A percentile compares a stretch with the other conserved stretches of the same genome.
Conservation (phyloP, 1,140 invertebrate species). For the Drosophila auraria region DNA sequence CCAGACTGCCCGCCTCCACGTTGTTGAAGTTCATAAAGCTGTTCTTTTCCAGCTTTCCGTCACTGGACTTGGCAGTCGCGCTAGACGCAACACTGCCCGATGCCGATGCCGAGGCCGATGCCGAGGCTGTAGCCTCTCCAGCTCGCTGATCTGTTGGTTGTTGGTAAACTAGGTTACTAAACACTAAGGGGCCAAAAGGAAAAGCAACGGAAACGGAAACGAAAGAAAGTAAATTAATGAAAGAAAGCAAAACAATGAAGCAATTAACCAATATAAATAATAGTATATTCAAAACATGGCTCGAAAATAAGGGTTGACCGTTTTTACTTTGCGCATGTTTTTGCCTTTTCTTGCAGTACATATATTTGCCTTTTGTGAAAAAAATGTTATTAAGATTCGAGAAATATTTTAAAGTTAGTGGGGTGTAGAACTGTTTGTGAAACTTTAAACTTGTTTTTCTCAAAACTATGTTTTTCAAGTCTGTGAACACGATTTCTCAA, state of each 20-base stretch:
- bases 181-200: slow-evolving; percentile 44
- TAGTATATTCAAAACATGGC: not conserved
- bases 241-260: slow-evolving; percentile 23
- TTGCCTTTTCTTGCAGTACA: too few species aligned
- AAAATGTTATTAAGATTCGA: too few species aligned
- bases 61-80: slow-evolving; percentile 28
- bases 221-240: slow-evolving; percentile 41
- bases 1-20: slow-evolving; percentile 67
- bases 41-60: slow-evolving; percentile 61
- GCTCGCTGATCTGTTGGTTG: slow-evolving; percentile 74
- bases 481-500: too few species aligned
- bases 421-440: too few species aligned
- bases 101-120: not conserved
- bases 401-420: too few species aligned
- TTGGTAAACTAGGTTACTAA: slow-evolving; percentile 80
- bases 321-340: too few species aligned
- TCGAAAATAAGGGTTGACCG: too few species aligned
- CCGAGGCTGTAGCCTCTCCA: slow-evolving; percentile 35
- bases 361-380: too few species aligned
- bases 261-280: slow-evolving; percentile 5
- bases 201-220: slow-evolving; percentile 26
- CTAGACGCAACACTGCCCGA: slow-evolving; percentile 6
- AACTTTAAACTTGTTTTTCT: too few species aligned
- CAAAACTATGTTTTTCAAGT: too few species aligned
- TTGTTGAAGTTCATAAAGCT: slow-evolving; percentile 61